Evolutionary conservation across 2,888 invertebrate genomes (phyloP), one percentile per base, ranked within the genome.

Genomic region (Sisyra terminalis): DNA sequence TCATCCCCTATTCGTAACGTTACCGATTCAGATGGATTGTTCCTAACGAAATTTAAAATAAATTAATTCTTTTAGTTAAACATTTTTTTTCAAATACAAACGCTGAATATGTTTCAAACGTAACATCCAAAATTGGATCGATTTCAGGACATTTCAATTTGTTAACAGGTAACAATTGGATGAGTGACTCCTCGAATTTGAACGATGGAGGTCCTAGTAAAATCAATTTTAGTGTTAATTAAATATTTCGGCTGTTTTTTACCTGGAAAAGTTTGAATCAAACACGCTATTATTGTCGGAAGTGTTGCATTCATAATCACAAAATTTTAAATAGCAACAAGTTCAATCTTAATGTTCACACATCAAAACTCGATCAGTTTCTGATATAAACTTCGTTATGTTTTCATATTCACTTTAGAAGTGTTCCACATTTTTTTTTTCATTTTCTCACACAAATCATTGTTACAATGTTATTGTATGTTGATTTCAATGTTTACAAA

Each of bases 161-260:
- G 54, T 69, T 65, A 11, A 74, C 63, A 0, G 75, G 73, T n/a
- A 66, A 64, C 39, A 71, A 55, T 49, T 73, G 73, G 0, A 74
- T 58, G 13, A 69, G 57, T 1, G 72, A 64, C 46, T 69, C 67
- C 52, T 75, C 71, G 48, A 70, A 68, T 39, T 67, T 62, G 1
- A 73, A 61, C 1, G 68, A 69, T 0, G 73, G 73, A 17, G 18
- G 18, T 1, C 73, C 75, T 75, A 60, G 2, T 49, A 32, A 32
- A 13, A 32, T 29, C 30, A 32, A 32, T 32, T 32, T 32, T 6
- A 32, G 3, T 32, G 4, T 14, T 14, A 14, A 32, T n/a, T n/a
- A n/a, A n/a, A n/a, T n/a, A n/a, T n/a, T n/a, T n/a, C n/a, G n/a
- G n/a, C n/a, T n/a, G n/a, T n/a, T 24, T 24, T 7, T 24, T 7